Evolutionary conservation across 2,888 invertebrate genomes (phyloP), one percentile per base, ranked within the genome.

Genomic region (Nomada fucata): DNA sequence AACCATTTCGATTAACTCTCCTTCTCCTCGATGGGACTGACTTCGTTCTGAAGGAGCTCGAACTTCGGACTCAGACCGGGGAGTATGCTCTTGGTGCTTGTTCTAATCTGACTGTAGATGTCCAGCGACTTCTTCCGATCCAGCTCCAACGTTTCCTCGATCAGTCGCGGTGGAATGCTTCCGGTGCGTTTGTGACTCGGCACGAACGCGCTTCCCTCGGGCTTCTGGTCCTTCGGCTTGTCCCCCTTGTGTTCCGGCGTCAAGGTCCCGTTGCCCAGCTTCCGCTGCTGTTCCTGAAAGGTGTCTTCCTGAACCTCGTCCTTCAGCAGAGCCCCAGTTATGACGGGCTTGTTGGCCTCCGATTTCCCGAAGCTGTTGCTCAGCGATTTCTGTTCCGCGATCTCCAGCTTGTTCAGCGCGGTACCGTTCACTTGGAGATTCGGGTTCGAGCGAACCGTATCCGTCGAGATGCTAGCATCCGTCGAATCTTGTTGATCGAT

Each of bases 281-380:
- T 94, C 76, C 93, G 92, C 83, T 94, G 94, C 83, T 94, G 94
- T 76, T 94, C 94, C 88, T 94, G 94, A 70, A 94, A 93, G 57
- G 93, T 92, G 79, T 94, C 94, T 80, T 94, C 93, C 84, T 93
- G 92, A 0, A 95, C 94, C 90, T 95, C 95, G 90, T 96, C 95
- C 86, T 96, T 96, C 84, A 96, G 95, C 60, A 96, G 95, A 0
- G 96, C 96, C 0, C 96, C 96, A 55, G 96, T 96, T 64, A 96
- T 96, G 47, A 96, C 95, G 5, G 96, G 96, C 84, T 96, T 96
- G 83, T 95, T 95, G 20, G 94, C 94, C 75, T 95, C 95, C 0
- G 94, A 94, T 0, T 94, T 94, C 86, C 94, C 95, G 3, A 95
- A 94, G 85, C 95, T 95, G 86, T 94, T 94, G 3, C 94, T 89